Evolutionary conservation across 2,113 vertebrate genomes (phyloP), one percentile per base, ranked within the genome.

Genomic region (Zosterops borbonicus): DNA sequence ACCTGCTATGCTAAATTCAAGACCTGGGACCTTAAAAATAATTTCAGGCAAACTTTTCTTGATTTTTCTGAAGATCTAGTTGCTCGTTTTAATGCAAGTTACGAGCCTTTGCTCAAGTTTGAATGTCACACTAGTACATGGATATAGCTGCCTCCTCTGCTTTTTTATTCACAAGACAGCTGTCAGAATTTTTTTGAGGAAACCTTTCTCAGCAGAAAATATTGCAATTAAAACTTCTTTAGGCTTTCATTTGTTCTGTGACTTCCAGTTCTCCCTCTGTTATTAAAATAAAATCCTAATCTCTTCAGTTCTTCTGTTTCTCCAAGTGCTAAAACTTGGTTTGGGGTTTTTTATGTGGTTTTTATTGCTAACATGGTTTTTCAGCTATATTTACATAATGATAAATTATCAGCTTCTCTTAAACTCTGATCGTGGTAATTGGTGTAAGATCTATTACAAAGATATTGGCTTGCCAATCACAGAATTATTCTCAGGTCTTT

Each of bases 1-100:
- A 42, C n/a, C 13, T 92, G 11, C 33, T 59, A 15, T 15, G 23
- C 33, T 77, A 37, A 41, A 67, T 70, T 89, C 88, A 80, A 71
- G 58, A 84, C 77, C 53, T 95, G 58, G 75, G 83, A 92, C 73
- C 62, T 94, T 73, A 71, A 87, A 90, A 80, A 82, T 84, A 19
- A 75, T 62, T 91, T 96, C 82, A 94, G 90, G 81, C 56, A 60
- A 92, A 82, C 33, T 53, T 96, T 78, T 78, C 82, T 84, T 85
- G 46, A 83, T 94, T 75, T 87, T 96, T 92, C 73, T 89, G 87
- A 93, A 75, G 81, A 96, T 83, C 80, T 78, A 77, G 53, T 96
- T 83, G 69, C 74, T 88, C 6, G 6, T 91, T 91, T 92, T 92
- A 78, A 95, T 49, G 77, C 55, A 97, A 92, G 13, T 14, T 47